Conservation (phyloP, 2,888 invertebrate genomes). For the Hesperia comma region DNA sequence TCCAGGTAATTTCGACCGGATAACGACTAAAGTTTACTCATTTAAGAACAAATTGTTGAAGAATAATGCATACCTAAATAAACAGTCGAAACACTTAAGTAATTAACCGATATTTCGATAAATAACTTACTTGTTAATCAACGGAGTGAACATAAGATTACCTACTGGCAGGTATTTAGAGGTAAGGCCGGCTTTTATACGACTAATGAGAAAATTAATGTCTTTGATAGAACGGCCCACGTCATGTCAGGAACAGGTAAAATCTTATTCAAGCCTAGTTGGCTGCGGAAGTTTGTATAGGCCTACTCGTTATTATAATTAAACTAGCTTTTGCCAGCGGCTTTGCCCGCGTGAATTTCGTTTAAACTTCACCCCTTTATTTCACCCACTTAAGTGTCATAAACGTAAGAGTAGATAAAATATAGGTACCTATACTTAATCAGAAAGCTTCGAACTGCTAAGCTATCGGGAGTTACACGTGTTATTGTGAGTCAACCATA, state of each 20-base stretch:
- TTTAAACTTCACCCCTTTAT: no score
- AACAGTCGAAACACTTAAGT: not conserved
- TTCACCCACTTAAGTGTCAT: no score
- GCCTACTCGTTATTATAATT: no score
- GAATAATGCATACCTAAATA: conserved; percentile 5
- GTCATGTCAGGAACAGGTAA: not conserved
- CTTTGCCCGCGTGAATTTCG: no score
- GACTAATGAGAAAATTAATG: not conserved
- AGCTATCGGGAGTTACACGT: no score
- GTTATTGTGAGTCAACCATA: no score
- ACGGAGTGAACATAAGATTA: not conserved
- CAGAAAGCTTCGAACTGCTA: no score
- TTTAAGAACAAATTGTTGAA: conserved; percentile 22
- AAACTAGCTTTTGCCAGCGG: not conserved
- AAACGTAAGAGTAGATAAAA: no score
- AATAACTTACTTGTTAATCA: not conserved
- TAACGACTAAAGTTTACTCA: conserved; percentile 17
- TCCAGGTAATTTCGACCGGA: not conserved
- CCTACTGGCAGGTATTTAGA: not conserved
- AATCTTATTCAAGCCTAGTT: no score
- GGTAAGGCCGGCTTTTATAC: not conserved
- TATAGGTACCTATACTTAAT: no score
- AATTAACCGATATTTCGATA: not conserved
- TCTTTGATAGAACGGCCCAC: not conserved
- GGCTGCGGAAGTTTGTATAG: no score